Conservation (phyloP, 2,113 vertebrate genomes). For the Pristiophorus japonicus region DNA sequence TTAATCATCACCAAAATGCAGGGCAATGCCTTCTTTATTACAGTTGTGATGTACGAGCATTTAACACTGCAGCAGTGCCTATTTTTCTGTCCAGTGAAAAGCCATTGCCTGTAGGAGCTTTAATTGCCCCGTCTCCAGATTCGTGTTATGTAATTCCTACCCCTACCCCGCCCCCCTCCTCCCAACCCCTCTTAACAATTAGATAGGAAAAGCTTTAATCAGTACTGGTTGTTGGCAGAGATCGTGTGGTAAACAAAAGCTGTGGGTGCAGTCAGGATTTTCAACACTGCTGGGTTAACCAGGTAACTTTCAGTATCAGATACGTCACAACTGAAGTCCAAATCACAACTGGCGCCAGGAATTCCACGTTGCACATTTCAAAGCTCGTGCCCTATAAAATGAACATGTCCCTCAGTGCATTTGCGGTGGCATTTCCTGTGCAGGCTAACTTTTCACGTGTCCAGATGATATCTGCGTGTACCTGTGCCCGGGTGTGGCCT, state of each 20-base stretch:
- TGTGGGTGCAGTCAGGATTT: not conserved
- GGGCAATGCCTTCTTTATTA: conserved; percentile 21
- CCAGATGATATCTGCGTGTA: not conserved
- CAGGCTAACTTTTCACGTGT: not conserved
- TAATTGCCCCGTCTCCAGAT: not conserved
- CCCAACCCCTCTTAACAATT: not conserved
- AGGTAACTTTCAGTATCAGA: not conserved
- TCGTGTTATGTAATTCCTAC: not conserved
- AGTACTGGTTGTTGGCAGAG: not conserved
- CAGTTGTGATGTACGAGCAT: conserved; percentile 7
- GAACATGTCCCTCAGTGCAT: not conserved
- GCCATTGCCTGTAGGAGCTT: not conserved
- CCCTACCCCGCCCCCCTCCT: too few relatives aligned
- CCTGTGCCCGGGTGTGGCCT: not conserved
- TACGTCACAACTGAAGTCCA: not conserved
- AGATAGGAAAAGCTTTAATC: not conserved
- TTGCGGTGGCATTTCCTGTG: not conserved
- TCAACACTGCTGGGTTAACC: not conserved
- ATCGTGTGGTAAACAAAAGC: not conserved
- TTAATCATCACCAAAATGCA: conserved; percentile 24
- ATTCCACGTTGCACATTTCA: not conserved
- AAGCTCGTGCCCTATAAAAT: not conserved
- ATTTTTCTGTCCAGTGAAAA: not conserved
- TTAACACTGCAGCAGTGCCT: not conserved
- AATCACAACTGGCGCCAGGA: not conserved